These are phyloP conservation scores for Vidua macroura DNA, from an alignment of 2,113 vertebrate species.

Conservation along the genomic window DNA sequence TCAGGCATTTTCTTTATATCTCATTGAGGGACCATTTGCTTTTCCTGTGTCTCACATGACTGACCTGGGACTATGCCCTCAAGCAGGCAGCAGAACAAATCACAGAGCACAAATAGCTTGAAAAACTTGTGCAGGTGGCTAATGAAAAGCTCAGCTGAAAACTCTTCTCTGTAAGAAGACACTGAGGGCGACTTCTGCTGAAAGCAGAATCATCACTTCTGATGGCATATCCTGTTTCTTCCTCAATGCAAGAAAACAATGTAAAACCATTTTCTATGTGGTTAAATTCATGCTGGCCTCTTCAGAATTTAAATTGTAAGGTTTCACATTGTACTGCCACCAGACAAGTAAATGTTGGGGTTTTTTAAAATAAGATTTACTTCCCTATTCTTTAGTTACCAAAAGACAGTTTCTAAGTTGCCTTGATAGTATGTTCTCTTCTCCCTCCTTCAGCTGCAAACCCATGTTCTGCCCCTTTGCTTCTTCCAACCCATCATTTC, in stretches of 20 bases:
- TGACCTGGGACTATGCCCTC: slow-evolving; percentile 8
- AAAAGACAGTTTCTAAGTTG: not conserved
- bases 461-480: not conserved
- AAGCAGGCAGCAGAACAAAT: slow-evolving; percentile 20
- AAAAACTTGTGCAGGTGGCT: not conserved
- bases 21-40: not conserved
- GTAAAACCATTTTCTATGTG: not conserved
- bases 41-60: not conserved
- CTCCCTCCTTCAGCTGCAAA: not conserved
- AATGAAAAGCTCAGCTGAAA: not conserved
- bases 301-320: not conserved
- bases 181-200: not conserved
- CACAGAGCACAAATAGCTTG: not conserved
- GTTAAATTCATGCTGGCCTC: not conserved
- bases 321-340: not conserved
- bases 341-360: not conserved
- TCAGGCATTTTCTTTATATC: not conserved
- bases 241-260: not conserved
- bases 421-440: not conserved
- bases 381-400: not conserved
- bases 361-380: not conserved
- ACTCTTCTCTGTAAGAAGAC: not conserved
- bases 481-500: not conserved
- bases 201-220: not conserved
- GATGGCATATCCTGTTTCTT: not conserved